phyloP scores from a whole-genome alignment of 2,888 invertebrate species.

The Exephanes ischioxanthus region DNA sequence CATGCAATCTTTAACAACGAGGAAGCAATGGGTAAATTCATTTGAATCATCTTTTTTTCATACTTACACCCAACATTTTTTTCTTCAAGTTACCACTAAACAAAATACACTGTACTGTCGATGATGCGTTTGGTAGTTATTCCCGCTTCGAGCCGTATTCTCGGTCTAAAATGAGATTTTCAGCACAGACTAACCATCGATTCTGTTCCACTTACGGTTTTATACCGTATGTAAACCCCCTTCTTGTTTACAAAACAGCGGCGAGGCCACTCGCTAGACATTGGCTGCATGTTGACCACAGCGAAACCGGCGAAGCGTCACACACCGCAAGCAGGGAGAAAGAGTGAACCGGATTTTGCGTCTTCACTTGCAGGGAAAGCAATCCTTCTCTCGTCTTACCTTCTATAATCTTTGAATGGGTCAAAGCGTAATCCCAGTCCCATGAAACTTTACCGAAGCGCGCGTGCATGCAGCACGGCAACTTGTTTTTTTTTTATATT shows the following conservation, averaged over 20 bases:
- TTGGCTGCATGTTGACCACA: slow-evolving; percentile 80
- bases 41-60: background rate
- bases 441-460: slow-evolving; percentile 26
- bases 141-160: slow-evolving; percentile 54
- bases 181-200: slow-evolving; percentile 77
- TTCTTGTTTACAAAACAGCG: slow-evolving; percentile 74
- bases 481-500: slow-evolving; percentile 3
- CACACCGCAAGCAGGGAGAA: slow-evolving; percentile 75
- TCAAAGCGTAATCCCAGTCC: slow-evolving; percentile 34
- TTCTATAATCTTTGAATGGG: slow-evolving; percentile 57
- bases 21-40: too few species aligned
- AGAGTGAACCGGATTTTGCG: slow-evolving; percentile 80
- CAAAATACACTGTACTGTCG: slow-evolving; percentile 38
- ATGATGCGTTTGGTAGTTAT: slow-evolving; percentile 5
- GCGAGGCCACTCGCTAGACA: slow-evolving; percentile 75
- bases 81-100: slow-evolving; percentile 56
- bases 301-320: slow-evolving; percentile 17
- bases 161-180: slow-evolving; percentile 64
- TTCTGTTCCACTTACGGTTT: slow-evolving; percentile 79
- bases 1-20: too few species aligned
- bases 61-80: slow-evolving; percentile 76
- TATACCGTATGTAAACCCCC: slow-evolving; percentile 79
- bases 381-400: slow-evolving; percentile 71
- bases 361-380: slow-evolving; percentile 80
- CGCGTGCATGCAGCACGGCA: background rate